Evolutionary conservation across 37 sponge, comb jelly and placozoan genomes (phyloP).

Genomic region (Lycopodina hypogea): DNA sequence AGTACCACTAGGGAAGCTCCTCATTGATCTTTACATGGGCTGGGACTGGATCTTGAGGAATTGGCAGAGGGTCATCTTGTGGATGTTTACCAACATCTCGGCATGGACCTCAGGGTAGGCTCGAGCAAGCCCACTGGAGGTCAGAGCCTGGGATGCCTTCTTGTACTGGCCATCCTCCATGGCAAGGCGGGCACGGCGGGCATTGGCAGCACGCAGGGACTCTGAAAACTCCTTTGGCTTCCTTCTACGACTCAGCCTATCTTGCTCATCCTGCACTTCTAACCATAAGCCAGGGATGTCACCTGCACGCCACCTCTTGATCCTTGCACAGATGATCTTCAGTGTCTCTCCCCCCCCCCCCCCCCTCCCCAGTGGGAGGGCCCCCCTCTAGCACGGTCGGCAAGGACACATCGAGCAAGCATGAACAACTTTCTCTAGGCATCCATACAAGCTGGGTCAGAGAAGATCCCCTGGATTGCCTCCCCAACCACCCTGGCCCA

Average conservation of each 20-base stretch:
- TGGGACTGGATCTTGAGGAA: conserved; percentile 8
- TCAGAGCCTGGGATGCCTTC: conserved; percentile 12
- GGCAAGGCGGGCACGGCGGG: not conserved
- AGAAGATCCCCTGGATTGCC: not conserved
- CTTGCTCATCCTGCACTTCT: not conserved
- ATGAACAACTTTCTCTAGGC: not conserved
- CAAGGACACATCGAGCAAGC: conserved; percentile 1
- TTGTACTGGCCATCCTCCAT: not conserved
- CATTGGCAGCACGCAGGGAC: not conserved
- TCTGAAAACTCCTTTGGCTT: too few species aligned
- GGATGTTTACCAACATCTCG: conserved; percentile 12
- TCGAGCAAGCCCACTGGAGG: conserved; percentile 9
- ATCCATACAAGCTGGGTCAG: not conserved
- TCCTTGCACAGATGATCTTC: not conserved
- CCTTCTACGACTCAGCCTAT: too few species aligned
- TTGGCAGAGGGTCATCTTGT: not conserved
- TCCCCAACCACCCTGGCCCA: not conserved
- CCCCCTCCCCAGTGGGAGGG: not conserved
- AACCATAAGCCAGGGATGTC: not conserved
- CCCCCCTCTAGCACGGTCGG: not conserved
- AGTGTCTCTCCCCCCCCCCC: not conserved
- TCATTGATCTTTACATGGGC: not conserved
- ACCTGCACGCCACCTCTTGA: not conserved
- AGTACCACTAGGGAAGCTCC: conserved; percentile 22
- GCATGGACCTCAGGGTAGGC: not conserved